Evolutionary conservation across 2,888 invertebrate species (phyloP).

Genomic region (Rhodophaea formosa): DNA sequence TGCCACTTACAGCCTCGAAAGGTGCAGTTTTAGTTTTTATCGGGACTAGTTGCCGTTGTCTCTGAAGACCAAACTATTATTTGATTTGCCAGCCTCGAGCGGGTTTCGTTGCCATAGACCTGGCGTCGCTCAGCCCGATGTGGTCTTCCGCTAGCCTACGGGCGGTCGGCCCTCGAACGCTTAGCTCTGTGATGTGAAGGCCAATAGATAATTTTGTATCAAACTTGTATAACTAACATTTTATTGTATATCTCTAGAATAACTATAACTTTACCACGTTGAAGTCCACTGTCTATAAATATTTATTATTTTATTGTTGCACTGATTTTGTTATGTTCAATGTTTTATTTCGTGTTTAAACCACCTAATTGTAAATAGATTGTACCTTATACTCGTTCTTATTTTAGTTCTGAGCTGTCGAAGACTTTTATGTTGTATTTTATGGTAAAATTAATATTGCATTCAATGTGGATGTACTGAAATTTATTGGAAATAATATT

Average conservation of each 20-base stretch:
- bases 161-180: constrained; percentile 57
- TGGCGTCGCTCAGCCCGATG: constrained; percentile 19
- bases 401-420: constrained; percentile 70
- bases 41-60: constrained; percentile 5
- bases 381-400: constrained; percentile 66
- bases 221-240: constrained; percentile 74
- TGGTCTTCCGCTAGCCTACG: constrained; percentile 33
- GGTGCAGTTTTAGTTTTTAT: constrained; percentile 29
- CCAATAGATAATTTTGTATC: constrained; percentile 79
- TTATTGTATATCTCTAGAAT: constrained; percentile 66
- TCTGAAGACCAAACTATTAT: constrained; percentile 6
- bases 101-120: neutral
- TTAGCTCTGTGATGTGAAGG: constrained; percentile 78
- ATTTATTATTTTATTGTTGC: constrained; percentile 81
- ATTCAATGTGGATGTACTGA: constrained; percentile 80
- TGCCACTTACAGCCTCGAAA: constrained; percentile 25
- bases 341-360: constrained; percentile 76
- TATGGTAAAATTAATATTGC: constrained; percentile 63
- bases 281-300: constrained; percentile 73
- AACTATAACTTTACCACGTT: constrained; percentile 75
- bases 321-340: constrained; percentile 78
- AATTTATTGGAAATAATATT: constrained; percentile 81
- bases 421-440: constrained; percentile 73
- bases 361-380: constrained; percentile 76
- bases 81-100: constrained; percentile 4